Evolutionary conservation across 2,888 invertebrate species (phyloP).

Genomic region (Athetis lepigone): DNA sequence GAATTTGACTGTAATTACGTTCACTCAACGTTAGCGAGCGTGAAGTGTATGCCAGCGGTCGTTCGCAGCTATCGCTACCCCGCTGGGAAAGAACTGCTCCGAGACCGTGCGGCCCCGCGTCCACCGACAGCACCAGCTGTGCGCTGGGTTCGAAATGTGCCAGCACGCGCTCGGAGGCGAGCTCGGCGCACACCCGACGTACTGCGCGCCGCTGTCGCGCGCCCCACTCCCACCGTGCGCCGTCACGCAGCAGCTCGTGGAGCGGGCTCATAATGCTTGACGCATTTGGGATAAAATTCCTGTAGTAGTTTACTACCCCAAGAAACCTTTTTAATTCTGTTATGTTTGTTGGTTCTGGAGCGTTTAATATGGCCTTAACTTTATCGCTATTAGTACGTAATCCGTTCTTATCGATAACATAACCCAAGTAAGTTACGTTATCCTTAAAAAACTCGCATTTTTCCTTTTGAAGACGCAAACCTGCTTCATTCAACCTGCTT

Average conservation of each 20-base stretch:
- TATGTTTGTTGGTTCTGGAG: too few species aligned
- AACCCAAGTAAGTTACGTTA: too few species aligned
- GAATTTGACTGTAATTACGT: neutral
- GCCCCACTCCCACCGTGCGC: neutral
- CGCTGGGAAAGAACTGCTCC: too few species aligned
- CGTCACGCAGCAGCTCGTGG: neutral
- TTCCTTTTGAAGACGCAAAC: too few species aligned
- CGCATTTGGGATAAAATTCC: conserved; percentile 1
- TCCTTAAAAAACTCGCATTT: too few species aligned
- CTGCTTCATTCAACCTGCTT: too few species aligned
- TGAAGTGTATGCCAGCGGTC: too few species aligned
- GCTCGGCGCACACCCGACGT: neutral
- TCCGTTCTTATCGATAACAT: too few species aligned
- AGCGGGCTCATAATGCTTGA: neutral
- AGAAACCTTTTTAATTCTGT: neutral
- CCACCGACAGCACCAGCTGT: neutral
- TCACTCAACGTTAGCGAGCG: too few species aligned
- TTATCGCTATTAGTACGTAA: too few species aligned
- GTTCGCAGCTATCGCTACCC: too few species aligned
- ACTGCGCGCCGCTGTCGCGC: neutral
- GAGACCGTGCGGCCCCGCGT: neutral
- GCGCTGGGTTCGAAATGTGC: neutral
- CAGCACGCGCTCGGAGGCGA: conserved; percentile 1
- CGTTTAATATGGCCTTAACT: too few species aligned
- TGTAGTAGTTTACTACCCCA: conserved; percentile 1